Conservation (phyloP, 2,797 vertebrate genomes). For the Silurus lanzhouensis region DNA sequence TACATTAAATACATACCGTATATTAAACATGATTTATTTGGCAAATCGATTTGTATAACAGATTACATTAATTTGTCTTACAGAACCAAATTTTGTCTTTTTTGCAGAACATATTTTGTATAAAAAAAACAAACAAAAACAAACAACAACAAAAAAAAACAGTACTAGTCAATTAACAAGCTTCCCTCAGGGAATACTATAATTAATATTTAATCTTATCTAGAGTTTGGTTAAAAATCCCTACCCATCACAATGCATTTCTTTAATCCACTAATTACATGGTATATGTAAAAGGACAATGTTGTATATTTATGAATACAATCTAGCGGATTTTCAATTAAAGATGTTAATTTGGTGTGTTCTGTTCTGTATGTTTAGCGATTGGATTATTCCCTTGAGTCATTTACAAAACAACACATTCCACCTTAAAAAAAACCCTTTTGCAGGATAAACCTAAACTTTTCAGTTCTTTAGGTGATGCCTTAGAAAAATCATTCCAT, state of each 20-base stretch:
- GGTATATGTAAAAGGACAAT: neutral
- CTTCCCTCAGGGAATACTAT: neutral
- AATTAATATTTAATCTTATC: neutral
- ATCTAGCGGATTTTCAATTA: neutral
- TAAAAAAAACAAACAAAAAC: too few relatives aligned
- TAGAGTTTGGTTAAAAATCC: neutral
- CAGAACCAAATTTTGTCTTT: neutral
- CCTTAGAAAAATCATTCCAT: neutral
- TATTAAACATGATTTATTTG: neutral
- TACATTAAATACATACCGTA: neutral
- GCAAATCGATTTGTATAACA: neutral
- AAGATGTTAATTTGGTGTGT: neutral
- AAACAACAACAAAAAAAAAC: neutral
- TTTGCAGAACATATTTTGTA: neutral
- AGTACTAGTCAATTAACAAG: neutral
- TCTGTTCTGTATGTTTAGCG: neutral
- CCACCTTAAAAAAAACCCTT: neutral
- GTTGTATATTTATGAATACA: neutral
- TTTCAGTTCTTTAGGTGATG: neutral
- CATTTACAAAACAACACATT: neutral
- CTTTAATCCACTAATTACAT: conserved; percentile 10
- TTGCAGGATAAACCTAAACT: neutral
- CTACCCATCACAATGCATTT: conserved; percentile 6
- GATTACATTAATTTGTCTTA: neutral
- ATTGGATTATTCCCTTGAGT: neutral